A percentile compares a stretch with the other conserved stretches of the same genome.
Evolutionary conservation across 1,140 invertebrate genomes (phyloP).

Genomic region (Cardiocondyla obscurior): DNA sequence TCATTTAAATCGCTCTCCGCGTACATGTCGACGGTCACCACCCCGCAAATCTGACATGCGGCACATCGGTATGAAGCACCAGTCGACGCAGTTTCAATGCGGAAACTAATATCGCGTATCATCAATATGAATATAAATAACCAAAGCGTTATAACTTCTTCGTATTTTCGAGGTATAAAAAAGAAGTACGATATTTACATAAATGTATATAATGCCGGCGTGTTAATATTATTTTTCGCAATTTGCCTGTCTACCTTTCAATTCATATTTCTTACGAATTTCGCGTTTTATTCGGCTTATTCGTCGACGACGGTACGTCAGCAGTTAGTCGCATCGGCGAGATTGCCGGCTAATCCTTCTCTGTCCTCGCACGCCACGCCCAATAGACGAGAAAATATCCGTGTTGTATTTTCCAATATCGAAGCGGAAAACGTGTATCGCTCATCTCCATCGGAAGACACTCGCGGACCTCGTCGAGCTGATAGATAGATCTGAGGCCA

Average conservation of each 20-base stretch:
- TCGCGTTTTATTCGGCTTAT: constrained; percentile 3
- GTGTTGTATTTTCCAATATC: constrained; percentile 22
- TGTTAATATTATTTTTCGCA: not conserved
- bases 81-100: not conserved
- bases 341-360: constrained; percentile 43
- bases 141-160: constrained; percentile 7
- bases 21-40: not conserved
- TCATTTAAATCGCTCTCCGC: constrained; percentile 26
- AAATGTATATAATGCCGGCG: not conserved
- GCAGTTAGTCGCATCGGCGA: constrained; percentile 20
- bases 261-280: not conserved
- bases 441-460: constrained; percentile 22
- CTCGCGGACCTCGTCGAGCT: not conserved
- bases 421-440: not conserved
- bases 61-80: constrained; percentile 11
- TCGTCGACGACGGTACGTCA: not conserved
- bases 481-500: constrained; percentile 2
- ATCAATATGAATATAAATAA: not conserved
- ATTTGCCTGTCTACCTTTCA: not conserved
- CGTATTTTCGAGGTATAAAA: not conserved
- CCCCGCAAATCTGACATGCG: not conserved
- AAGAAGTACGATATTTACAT: not conserved
- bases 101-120: constrained; percentile 19
- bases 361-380: constrained; percentile 31
- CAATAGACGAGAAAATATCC: constrained; percentile 29